Base-by-base conservation (phyloP, 1,140 invertebrate species). In the Atta cephalotes region DNA sequence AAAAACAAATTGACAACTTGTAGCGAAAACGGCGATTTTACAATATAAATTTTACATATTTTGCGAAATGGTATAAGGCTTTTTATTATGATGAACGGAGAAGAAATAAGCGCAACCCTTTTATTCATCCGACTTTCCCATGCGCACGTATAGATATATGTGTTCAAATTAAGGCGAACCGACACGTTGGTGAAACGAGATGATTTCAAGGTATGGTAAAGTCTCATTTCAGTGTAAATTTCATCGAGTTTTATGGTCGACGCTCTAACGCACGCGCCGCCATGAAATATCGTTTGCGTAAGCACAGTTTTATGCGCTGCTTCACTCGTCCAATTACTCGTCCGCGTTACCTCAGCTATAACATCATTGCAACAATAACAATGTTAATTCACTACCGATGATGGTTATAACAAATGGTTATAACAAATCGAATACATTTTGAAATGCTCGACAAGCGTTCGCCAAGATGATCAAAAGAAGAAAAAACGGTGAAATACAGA, bases 221-320 rank as follows among this genome's bases (percentile, higher is more conserved):
- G 68, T 90, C 89, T 88, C 89, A 77, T 89, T 90, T 88, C 87
- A 70, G 74, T 89, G 86, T 92, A 90, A 92, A 92, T 92, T 90
- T 88, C 88, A 89, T 90, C 88, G 88, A 89, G 88, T 90, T 93
- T 92, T 89, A 92, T 89, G 80, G 87, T 79, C 28, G 49, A 9
- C 3, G n/a, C 18, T 49, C 6, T 49, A 82, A 62, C 18, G 39
- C 18, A 53, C 68, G 45, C 18, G n/a, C 51, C 28, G 51, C 65
- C 66, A 31, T 76, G 88, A 88, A 86, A 91, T 88, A 87, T 87
- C 88, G 84, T 92, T 92, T 87, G 84, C 87, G 66, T 90, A 90
- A 93, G 88, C 87, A 87, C 89, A 89, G 88, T 87, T 39, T 87
- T 72, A 56, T 25, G 12, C 76, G 76, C 60, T 21, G 25, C 18